Evolutionary conservation across 2,113 vertebrate species (phyloP).

Genomic region (Heloderma charlesbogerti): DNA sequence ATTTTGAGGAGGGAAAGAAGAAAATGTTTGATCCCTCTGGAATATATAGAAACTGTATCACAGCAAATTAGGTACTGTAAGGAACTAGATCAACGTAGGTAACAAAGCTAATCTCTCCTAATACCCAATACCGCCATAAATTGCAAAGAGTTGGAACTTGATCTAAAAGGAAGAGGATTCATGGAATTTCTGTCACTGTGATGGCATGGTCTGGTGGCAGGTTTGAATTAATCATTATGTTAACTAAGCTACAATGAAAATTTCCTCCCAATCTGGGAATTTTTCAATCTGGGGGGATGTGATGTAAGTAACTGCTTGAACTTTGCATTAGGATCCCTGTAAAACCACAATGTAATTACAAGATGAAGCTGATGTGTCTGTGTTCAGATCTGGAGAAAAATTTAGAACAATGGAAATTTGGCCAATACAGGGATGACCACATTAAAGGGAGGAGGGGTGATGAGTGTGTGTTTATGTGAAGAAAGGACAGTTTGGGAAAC

Average conservation of each 20-base stretch:
- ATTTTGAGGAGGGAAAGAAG: conserved; percentile 47
- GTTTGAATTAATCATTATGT: neutral
- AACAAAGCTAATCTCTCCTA: neutral
- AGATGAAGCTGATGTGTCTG: neutral
- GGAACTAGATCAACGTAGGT: neutral
- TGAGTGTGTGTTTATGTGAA: too few relatives aligned
- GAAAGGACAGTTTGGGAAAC: too few relatives aligned
- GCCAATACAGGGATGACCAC: too few relatives aligned
- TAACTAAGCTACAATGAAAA: neutral
- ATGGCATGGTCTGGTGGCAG: neutral
- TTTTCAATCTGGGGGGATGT: neutral
- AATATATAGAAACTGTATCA: neutral
- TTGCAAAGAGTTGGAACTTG: neutral
- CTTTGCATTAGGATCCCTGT: neutral
- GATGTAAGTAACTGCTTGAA: neutral
- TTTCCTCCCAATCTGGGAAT: neutral
- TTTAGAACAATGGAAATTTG: too few relatives aligned
- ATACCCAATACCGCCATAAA: neutral
- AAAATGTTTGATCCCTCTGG: conserved; percentile 26
- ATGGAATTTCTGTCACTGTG: neutral
- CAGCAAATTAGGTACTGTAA: neutral
- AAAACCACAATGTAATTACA: neutral
- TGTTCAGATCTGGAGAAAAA: too few relatives aligned
- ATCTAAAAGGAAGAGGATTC: neutral
- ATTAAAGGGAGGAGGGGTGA: too few relatives aligned